phyloP scores from a whole-genome alignment of 2,888 invertebrate genomes.

The Rotaria socialis region DNA sequence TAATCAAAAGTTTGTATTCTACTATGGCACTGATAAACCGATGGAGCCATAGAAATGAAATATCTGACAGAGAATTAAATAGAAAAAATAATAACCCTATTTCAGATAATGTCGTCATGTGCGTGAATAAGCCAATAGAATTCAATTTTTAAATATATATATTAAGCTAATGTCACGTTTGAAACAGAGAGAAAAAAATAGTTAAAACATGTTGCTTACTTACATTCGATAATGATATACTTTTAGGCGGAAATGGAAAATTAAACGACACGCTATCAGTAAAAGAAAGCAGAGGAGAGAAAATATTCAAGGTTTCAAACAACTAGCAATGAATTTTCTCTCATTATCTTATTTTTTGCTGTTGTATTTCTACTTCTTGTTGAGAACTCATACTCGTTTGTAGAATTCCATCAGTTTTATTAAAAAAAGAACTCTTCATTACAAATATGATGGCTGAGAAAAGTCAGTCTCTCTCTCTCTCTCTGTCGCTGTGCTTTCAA shows the following conservation, averaged over 20 bases:
- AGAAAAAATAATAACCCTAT: not conserved
- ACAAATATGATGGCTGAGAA: not conserved
- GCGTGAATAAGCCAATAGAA: conserved; percentile 5
- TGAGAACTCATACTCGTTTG: not conserved
- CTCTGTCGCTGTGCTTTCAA: not conserved
- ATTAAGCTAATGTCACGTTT: not conserved
- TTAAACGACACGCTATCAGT: not conserved
- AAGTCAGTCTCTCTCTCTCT: not conserved
- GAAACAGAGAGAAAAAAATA: not conserved
- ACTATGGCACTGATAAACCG: not conserved
- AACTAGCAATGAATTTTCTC: not conserved
- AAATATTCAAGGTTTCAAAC: not conserved
- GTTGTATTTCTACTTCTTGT: not conserved
- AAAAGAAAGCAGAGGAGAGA: not conserved
- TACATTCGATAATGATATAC: conserved; percentile 11
- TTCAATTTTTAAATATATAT: not conserved
- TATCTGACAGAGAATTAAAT: not conserved
- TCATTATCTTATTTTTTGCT: not conserved
- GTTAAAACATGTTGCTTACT: not conserved
- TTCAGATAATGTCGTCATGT: not conserved
- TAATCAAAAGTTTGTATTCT: not conserved
- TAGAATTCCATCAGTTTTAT: not conserved
- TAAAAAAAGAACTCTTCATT: not conserved
- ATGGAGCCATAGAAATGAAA: not conserved
- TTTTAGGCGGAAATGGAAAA: not conserved